Evolutionary conservation across 2,888 invertebrate genomes (phyloP), one percentile per base, ranked within the genome.

Genomic region (Campopleginae sp.): DNA sequence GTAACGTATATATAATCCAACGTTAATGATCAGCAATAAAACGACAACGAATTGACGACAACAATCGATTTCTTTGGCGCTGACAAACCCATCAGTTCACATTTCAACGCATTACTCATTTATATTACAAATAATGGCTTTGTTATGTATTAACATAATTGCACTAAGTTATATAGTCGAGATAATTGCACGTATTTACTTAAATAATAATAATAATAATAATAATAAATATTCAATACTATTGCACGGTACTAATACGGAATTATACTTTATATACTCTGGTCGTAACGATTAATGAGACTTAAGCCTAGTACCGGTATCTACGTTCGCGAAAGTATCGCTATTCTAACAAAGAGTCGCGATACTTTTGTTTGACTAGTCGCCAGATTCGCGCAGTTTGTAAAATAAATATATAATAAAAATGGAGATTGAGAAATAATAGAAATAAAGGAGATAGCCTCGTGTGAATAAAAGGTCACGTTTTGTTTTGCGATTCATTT

Each of bases 291-390:
- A 23, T 38, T 61, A 19, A 42, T 44, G 51, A 79, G 48, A 66
- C 65, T 85, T 77, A 77, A 66, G 54, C n/a, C 72, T 85, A 83
- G 83, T 80, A 83, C 80, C 80, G 80, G 83, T 83, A 79, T 75
- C 74, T 82, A 80, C 72, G 61, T 79, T 65, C 79, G 68, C 78
- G 82, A 76, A 75, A 54, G 38, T 82, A 85, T 85, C 75, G 82
- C 83, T n/a, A n/a, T 71, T 83, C 77, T 44, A 76, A 76, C 71
- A 48, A 71, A 80, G 58, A 77, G 82, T 75, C 68, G 46, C 66
- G 76, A 84, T 19, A 77, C 23, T 76, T 76, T 84, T 33, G 19
- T 46, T 61, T 74, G 51, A 72, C 65, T 66, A 63, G 19, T 58
- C 46, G 65, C 76, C 63, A 80, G 68, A 54, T 77, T 63, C 17